Conservation (phyloP, 2,888 invertebrate species). For the Scaptomyza caliginosa region DNA sequence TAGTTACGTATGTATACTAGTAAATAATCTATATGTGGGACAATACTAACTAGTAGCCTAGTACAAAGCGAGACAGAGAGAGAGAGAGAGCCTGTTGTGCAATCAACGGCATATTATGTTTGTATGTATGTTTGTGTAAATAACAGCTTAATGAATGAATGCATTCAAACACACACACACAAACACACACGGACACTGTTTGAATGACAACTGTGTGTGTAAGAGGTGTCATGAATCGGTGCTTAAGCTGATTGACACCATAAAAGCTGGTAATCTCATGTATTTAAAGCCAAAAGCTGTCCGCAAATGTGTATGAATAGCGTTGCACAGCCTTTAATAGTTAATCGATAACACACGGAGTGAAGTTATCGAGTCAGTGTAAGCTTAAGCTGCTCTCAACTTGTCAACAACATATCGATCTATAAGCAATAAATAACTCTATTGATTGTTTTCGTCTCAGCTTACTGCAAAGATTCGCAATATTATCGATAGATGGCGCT, state of each 20-base stretch:
- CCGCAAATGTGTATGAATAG: too few relatives aligned
- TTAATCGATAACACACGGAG: slow-evolving; percentile 7
- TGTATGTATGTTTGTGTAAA: slow-evolving; percentile 27
- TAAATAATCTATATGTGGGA: slow-evolving; percentile 32
- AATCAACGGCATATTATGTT: slow-evolving; percentile 29
- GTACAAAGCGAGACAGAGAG: background rate
- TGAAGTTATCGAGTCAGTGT: background rate
- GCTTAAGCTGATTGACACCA: slow-evolving; percentile 30
- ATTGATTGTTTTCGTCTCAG: too few relatives aligned
- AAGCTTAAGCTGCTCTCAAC: background rate
- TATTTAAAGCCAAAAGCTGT: background rate
- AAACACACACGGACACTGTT: too few relatives aligned
- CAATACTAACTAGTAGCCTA: slow-evolving; percentile 49
- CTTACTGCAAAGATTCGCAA: background rate
- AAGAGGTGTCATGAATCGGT: slow-evolving; percentile 26
- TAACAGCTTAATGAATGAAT: slow-evolving; percentile 54
- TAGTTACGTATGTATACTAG: background rate
- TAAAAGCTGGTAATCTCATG: background rate
- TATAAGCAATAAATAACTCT: background rate
- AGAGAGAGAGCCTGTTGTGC: slow-evolving; percentile 10
- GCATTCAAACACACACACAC: slow-evolving; percentile 12
- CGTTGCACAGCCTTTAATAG: too few relatives aligned
- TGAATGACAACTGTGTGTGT: background rate
- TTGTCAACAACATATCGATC: background rate
- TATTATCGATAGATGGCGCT: slow-evolving; percentile 13